Conservation (phyloP, 92 coral and sea anemone species). For the Palythoa heliodiscus region DNA sequence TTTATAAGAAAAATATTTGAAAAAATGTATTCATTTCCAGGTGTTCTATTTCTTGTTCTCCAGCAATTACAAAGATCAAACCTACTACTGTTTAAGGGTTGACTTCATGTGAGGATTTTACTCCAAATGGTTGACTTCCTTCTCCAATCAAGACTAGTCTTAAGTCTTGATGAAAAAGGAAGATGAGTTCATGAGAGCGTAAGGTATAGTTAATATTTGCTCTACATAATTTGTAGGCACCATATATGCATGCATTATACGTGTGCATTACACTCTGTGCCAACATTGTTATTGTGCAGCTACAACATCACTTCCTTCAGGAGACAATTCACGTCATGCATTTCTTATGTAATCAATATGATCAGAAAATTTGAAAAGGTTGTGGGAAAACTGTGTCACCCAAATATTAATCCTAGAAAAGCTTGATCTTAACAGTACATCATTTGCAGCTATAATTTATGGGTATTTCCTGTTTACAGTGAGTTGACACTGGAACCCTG, state of each 20-base stretch:
- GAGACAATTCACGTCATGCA: neutral
- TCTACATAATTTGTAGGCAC: neutral
- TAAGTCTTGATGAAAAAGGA: conserved; percentile 93
- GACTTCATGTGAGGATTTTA: conserved; percentile 21
- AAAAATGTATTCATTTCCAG: conserved; percentile 21
- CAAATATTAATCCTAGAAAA: too few relatives aligned
- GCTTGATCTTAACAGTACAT: too few relatives aligned
- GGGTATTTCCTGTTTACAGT: too few relatives aligned
- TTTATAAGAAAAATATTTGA: neutral
- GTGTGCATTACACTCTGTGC: neutral
- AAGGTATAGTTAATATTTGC: conserved; percentile 20
- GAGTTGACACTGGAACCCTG: too few relatives aligned
- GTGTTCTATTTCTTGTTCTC: conserved; percentile 28
- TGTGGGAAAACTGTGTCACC: too few relatives aligned
- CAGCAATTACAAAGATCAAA: conserved; percentile 27
- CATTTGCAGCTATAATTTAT: too few relatives aligned
- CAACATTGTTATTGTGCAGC: neutral
- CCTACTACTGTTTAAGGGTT: conserved; percentile 27
- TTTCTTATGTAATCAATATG: neutral
- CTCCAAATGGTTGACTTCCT: conserved; percentile 90
- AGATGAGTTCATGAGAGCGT: conserved; percentile 40
- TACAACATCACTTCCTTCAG: neutral
- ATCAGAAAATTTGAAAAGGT: too few relatives aligned
- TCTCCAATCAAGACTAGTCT: conserved; percentile 82
- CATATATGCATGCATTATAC: neutral